Evolutionary conservation across 23 tunicate genomes (phyloP), one percentile per base, ranked within the genome.

Genomic region (Trididemnum miniatum): DNA sequence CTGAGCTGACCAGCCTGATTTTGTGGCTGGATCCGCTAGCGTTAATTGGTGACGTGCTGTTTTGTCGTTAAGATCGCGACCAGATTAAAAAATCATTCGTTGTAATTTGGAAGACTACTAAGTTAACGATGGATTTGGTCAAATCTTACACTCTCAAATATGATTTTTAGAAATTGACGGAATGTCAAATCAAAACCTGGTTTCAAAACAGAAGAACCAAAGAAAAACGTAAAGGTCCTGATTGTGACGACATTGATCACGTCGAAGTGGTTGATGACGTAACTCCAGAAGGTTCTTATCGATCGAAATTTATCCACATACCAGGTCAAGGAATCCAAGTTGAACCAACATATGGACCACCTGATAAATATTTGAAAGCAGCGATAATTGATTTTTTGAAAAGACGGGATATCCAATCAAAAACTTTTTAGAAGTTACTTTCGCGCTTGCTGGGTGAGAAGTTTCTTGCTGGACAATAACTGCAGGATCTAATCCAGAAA

Each of bases 121-220:
- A n/a, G n/a, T n/a, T n/a, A n/a, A n/a, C n/a, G n/a, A n/a, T n/a
- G n/a, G n/a, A n/a, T n/a, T n/a, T n/a, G n/a, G n/a, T n/a, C n/a
- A n/a, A n/a, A n/a, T n/a, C n/a, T n/a, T n/a, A n/a, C n/a, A n/a
- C n/a, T n/a, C n/a, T n/a, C n/a, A n/a, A n/a, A n/a, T n/a, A n/a
- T n/a, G n/a, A n/a, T n/a, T 59, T 84, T 20, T 84, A 90, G 96
- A 90, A 90, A 49, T 84, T 90, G 0, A 90, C 96, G 33, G 96
- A 90, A 73, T 90, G 96, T 44, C 96, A 90, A 65, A 90, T 90
- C 69, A 90, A 90, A 73, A 90, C 96, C 30, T 90, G 96, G 96
- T 90, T 90, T 65, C 96, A 90, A 80, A 90, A 90, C 79, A 57
- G 96, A 80, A 72, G 96, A 73, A 90, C 96, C n/a, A 90, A 90